Evolutionary conservation across 2,888 invertebrate species (phyloP), one percentile per base, ranked within the genome.

Genomic region (Oligia latruncula): DNA sequence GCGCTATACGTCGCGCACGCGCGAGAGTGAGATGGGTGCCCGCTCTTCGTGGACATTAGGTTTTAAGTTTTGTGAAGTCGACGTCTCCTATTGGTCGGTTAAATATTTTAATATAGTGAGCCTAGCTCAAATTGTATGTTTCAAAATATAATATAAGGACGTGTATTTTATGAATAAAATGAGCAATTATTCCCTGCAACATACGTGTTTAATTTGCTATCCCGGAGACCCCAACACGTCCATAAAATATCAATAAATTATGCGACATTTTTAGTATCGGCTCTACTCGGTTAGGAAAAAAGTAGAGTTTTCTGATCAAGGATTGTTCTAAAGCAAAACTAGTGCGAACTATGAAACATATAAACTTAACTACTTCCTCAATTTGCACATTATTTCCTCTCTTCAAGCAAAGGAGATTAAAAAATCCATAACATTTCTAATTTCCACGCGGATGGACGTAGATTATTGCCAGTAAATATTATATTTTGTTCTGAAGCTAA

Each of bases 341-440:
- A 60, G 13, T 58, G 29, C 46, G 13, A 29, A 62, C 66, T 60
- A 43, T 74, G 62, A 66, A 71, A 71, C 43, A 55, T 40, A 55
- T 74, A 71, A 40, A 70, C 58, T 35, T 43, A 46, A 11, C 46
- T 46, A 43, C 67, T 84, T 81, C 87, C 84, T 75, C 87, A 84
- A 88, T 87, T 71, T 66, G 43, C 65, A n/a, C 55, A 71, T 70
- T 74, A 81, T 82, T 88, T 87, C 80, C 80, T 84, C 29, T 83
- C 40, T 58, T 58, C 35, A 60, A 40, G 15, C 9, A 72, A 72
- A 81, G 71, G 66, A 77, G 66, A 78, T 80, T 65, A 82, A 87
- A 87, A 88, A 84, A 81, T 79, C 46, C 62, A 80, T 78, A 84
- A 78, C 74, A 84, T 81, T 87, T 80, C 71, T 82, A 79, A 89